phyloP scores from a whole-genome alignment of 2,888 invertebrate genomes.

The Drosophila helvetica region DNA sequence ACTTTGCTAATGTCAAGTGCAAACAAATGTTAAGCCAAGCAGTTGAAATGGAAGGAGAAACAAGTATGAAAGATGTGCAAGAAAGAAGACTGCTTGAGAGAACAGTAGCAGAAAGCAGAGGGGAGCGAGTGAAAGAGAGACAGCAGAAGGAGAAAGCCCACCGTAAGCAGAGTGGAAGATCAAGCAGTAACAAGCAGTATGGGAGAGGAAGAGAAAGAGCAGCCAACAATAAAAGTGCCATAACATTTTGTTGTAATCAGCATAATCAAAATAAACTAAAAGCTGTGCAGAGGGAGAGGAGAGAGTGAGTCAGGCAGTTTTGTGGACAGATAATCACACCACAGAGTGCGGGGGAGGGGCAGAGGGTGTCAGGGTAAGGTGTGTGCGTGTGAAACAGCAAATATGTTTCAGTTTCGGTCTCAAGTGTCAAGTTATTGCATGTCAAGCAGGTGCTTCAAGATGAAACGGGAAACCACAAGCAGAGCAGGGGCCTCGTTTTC shows the following conservation, averaged over 20 bases:
- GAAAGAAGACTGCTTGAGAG: neutral
- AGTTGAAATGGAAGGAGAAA: slow-evolving; percentile 43
- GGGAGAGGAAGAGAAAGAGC: neutral
- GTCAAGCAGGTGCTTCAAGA: slow-evolving; percentile 37
- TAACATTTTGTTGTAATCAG: slow-evolving; percentile 70
- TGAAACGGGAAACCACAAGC: slow-evolving; percentile 37
- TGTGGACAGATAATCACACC: slow-evolving; percentile 26
- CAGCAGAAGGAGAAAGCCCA: neutral
- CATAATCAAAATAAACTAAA: slow-evolving; percentile 72
- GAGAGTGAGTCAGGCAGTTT: neutral
- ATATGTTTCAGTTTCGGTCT: slow-evolving; percentile 43
- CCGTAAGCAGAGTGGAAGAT: neutral
- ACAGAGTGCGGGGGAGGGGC: slow-evolving; percentile 3
- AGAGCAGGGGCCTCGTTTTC: neutral
- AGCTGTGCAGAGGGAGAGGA: neutral
- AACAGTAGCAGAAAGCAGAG: neutral
- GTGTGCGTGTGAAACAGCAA: slow-evolving; percentile 39
- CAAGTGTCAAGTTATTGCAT: slow-evolving; percentile 43
- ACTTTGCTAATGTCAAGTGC: slow-evolving; percentile 80
- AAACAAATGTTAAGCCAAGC: slow-evolving; percentile 70
- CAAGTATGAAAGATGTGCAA: neutral
- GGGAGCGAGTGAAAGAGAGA: neutral
- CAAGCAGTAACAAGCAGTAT: neutral
- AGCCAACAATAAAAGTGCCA: slow-evolving; percentile 31
- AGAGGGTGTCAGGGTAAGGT: slow-evolving; percentile 11